Percentiles rank a stretch among this genome's conserved stretches.
Evolutionary conservation across 2,888 invertebrate genomes (phyloP).

Genomic region (Cryptosula pallasiana): DNA sequence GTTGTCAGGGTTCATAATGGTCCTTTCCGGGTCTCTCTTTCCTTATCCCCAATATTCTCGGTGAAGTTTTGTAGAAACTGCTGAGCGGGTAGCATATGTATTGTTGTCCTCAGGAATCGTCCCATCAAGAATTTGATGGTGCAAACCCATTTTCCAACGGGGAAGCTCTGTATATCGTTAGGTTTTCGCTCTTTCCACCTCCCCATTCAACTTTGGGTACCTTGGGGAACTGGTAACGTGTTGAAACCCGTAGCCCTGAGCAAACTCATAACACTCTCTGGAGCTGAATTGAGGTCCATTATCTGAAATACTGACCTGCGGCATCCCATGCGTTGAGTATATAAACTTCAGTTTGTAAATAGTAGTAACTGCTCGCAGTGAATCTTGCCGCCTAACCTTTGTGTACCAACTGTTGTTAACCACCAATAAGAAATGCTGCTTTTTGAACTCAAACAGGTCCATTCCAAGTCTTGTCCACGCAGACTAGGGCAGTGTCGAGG

Average conservation of each 20-base stretch:
- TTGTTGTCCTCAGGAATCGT: background rate
- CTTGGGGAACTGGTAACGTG: background rate
- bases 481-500: background rate
- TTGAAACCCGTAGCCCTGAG: background rate
- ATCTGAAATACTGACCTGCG: background rate
- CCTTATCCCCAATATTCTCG: background rate
- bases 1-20: background rate
- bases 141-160: background rate
- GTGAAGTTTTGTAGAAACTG: background rate
- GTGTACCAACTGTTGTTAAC: background rate
- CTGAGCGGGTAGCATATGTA: background rate
- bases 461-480: background rate
- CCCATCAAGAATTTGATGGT: background rate
- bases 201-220: background rate
- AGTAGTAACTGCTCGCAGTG: background rate
- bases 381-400: background rate
- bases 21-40: background rate
- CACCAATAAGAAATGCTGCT: background rate
- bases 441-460: background rate
- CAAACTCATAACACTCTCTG: background rate
- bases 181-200: background rate
- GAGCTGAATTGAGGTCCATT: background rate
- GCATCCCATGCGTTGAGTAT: background rate
- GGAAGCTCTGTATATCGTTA: background rate
- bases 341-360: background rate